Evolutionary conservation across 1,140 invertebrate species (phyloP).

Genomic region (Chrysoperla carnea): DNA sequence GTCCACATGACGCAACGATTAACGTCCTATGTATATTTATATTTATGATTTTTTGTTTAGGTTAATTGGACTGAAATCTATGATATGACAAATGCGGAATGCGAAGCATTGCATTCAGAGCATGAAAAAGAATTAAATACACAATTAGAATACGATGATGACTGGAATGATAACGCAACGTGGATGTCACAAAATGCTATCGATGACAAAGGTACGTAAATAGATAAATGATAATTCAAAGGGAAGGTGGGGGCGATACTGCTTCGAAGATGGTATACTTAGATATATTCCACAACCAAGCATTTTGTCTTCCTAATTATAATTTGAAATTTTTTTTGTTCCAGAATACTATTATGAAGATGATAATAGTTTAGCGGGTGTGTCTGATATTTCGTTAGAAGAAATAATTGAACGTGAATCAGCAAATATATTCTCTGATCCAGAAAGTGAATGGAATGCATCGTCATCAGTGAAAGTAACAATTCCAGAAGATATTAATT

Average conservation of each 20-base stretch:
- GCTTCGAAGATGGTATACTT: no score
- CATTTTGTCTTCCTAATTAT: not conserved
- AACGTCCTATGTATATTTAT: no score
- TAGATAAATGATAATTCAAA: slow-evolving; percentile 1
- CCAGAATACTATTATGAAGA: slow-evolving; percentile 7
- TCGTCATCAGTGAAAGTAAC: slow-evolving; percentile 17
- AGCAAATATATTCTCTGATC: slow-evolving; percentile 33
- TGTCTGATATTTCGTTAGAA: slow-evolving; percentile 26
- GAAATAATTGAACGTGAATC: slow-evolving; percentile 22
- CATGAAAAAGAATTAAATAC: slow-evolving; percentile 26
- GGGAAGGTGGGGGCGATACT: no score
- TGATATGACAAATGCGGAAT: slow-evolving; percentile 54
- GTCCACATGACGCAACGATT: no score
- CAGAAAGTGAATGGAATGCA: slow-evolving; percentile 35
- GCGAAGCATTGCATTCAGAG: slow-evolving; percentile 22
- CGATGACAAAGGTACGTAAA: slow-evolving; percentile 14
- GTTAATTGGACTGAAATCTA: slow-evolving; percentile 77
- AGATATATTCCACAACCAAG: not conserved
- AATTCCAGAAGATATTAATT: slow-evolving; percentile 11
- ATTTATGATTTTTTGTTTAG: slow-evolving; percentile 17
- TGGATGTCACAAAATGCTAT: slow-evolving; percentile 21
- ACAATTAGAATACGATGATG: slow-evolving; percentile 28
- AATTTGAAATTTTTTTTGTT: not conserved
- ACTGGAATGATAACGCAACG: slow-evolving; percentile 25
- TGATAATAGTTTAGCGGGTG: slow-evolving; percentile 16